Base-by-base conservation (phyloP, 2,888 invertebrate species). In the Melipona bicolor region DNA sequence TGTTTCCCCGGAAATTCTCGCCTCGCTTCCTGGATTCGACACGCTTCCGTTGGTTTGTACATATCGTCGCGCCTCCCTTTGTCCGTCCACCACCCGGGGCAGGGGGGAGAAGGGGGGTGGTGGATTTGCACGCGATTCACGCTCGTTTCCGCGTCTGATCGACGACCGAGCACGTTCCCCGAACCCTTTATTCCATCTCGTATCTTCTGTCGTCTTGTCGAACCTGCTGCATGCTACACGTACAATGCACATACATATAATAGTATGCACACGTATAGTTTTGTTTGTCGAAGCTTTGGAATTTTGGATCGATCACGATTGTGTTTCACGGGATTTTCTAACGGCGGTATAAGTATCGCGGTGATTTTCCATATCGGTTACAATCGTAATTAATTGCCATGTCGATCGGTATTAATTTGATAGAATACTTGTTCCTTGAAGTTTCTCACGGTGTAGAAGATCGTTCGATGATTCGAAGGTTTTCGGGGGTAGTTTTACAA, bases 1-100 rank as follows among this genome's bases (percentile, higher is more conserved):
- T 88, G 88, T 88, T 88, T 88, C 86, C 87, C 83, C 89, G 89
- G 89, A 89, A 89, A 89, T 89, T 89, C 89, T 86, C 84, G 86
- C 88, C 89, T 89, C 88, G 88, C 86, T 84, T 89, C 80, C 88
- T 82, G 89, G 81, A 72, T 78, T 88, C 87, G 61, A 79, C 83
- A 78, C 80, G 87, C 88, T 87, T 85, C 83, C 88, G 83, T 88
- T 75, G 85, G 86, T 88, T 86, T 81, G 83, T 82, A 87, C 82
- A 86, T 87, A 87, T 82, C 81, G 80, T 52, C 74, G 81, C 71
- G 82, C 67, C 68, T 72, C 83, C 74, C 73, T 82, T 82, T 82
- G 74, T 70, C 73, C 74, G 74, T 36, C 32, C 36, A 19, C 19
- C 21, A n/a, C 5, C 24, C 43, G 36, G 62, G 9, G 9, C 0